phyloP scores from a whole-genome alignment of 2,113 vertebrate genomes.

The Propithecus coquereli region DNA sequence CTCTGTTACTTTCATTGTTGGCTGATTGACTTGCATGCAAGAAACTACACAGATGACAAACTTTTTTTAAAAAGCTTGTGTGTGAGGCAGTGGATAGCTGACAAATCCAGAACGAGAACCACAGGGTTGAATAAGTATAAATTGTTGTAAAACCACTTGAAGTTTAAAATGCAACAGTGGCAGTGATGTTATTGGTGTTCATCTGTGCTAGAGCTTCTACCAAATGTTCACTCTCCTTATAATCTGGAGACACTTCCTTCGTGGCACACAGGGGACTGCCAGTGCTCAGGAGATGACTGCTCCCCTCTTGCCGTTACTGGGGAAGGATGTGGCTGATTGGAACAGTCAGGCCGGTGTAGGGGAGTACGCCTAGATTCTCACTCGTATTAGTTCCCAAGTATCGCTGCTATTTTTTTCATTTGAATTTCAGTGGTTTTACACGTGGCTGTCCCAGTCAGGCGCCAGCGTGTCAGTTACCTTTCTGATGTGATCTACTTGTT shows the following conservation, averaged over 20 bases:
- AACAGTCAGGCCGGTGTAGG: not conserved
- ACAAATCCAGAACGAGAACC: constrained; percentile 31
- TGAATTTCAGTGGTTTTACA: constrained; percentile 67
- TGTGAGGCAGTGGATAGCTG: constrained; percentile 13
- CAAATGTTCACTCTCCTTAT: not conserved
- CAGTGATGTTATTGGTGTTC: not conserved
- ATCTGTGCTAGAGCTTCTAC: not conserved
- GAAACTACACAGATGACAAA: not conserved
- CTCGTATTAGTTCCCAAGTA: not conserved
- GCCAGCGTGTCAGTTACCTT: not conserved
- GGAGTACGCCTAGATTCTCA: not conserved
- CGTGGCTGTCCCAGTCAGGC: not conserved
- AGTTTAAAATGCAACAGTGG: constrained; percentile 77
- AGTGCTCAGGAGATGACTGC: too few relatives aligned
- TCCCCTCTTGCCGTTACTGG: not conserved
- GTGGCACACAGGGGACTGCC: not conserved
- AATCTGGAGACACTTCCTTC: not conserved
- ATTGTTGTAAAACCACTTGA: constrained; percentile 73
- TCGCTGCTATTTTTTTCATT: constrained; percentile 69
- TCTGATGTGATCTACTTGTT: not conserved
- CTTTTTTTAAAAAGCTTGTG: not conserved
- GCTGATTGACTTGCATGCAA: constrained; percentile 66
- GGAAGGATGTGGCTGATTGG: not conserved
- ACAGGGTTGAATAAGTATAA: not conserved
- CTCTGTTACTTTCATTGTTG: constrained; percentile 30